Percentiles rank a stretch among this genome's conserved stretches.
These are phyloP conservation scores for Trichechus manatus DNA, from an alignment of 2,113 vertebrate species.

Conservation along the genomic window DNA sequence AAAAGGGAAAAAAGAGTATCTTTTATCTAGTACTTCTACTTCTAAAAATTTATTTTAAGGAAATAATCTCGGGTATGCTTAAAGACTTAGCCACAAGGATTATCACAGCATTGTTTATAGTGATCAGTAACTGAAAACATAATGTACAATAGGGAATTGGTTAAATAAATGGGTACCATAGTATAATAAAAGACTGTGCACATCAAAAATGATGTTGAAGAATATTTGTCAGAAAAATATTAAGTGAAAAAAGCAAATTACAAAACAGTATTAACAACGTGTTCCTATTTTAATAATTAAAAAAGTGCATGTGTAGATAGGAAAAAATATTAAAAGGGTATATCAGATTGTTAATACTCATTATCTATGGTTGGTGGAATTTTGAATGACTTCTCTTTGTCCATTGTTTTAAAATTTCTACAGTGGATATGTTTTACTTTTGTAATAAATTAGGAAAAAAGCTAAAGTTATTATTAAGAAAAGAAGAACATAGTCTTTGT, in stretches of 20 bases:
- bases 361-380: neutral
- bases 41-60: constrained; percentile 21
- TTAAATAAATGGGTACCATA: constrained; percentile 8
- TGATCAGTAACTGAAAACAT: constrained; percentile 57
- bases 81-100: neutral
- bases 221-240: constrained; percentile 7
- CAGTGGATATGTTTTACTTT: neutral
- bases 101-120: constrained; percentile 19
- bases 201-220: constrained; percentile 46
- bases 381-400: constrained; percentile 12
- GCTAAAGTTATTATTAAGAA: neutral
- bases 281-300: constrained; percentile 24
- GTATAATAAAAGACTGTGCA: neutral
- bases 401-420: neutral
- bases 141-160: neutral
- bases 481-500: neutral
- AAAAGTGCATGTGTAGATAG: neutral
- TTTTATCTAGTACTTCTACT: neutral
- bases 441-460: neutral
- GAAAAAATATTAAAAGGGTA: neutral
- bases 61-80: constrained; percentile 42
- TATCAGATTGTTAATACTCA: neutral
- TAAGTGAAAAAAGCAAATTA: constrained; percentile 49
- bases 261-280: constrained; percentile 19
- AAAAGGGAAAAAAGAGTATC: neutral